phyloP scores from a whole-genome alignment of 2,113 vertebrate species.

The Vimba vimba region DNA sequence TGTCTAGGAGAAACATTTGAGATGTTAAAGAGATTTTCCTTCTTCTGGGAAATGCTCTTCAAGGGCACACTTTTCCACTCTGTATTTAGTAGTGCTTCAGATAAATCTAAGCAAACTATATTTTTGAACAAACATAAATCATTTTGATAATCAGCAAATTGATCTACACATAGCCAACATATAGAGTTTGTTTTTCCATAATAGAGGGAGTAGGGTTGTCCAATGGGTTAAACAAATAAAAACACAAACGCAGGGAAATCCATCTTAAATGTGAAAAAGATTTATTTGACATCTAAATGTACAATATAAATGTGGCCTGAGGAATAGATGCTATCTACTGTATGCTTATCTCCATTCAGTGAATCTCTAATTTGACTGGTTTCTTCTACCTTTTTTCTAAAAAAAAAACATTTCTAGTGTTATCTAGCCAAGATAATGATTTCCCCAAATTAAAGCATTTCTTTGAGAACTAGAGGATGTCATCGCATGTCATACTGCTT shows the following conservation, averaged over 20 bases:
- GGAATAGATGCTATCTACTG: not conserved
- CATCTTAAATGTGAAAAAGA: not conserved
- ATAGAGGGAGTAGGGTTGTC: not conserved
- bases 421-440: not conserved
- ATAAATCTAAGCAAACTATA: not conserved
- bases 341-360: not conserved
- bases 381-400: not conserved
- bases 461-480: not conserved
- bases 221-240: not conserved
- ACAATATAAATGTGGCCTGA: not conserved
- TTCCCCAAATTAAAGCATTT: not conserved
- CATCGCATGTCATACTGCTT: too few relatives aligned
- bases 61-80: not conserved
- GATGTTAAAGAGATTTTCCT: too few relatives aligned
- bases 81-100: not conserved
- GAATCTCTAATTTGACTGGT: not conserved
- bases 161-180: not conserved
- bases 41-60: not conserved
- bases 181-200: not conserved
- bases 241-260: not conserved
- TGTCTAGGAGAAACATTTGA: too few relatives aligned
- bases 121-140: constrained; percentile 9
- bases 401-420: not conserved
- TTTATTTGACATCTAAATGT: not conserved
- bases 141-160: not conserved